These are phyloP conservation scores for Melanargia galathea DNA, from an alignment of 2,888 invertebrate species.

Conservation along the genomic window DNA sequence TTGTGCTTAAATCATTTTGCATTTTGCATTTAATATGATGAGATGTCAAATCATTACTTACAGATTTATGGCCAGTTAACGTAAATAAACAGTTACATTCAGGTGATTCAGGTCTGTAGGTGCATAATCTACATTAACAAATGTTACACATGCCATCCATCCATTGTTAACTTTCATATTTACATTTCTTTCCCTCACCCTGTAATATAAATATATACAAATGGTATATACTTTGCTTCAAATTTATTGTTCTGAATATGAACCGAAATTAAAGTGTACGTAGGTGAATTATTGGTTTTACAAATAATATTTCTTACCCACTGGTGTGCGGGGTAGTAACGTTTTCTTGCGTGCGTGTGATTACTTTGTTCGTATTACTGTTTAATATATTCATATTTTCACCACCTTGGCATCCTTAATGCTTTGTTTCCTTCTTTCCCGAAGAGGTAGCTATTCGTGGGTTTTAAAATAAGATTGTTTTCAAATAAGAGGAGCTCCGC, in stretches of 20 bases:
- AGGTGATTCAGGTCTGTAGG: too few relatives aligned
- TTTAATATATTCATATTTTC: slow-evolving; percentile 80
- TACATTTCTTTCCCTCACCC: not conserved
- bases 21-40: too few relatives aligned
- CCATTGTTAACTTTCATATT: not conserved
- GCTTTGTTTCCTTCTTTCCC: slow-evolving; percentile 60
- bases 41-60: too few relatives aligned
- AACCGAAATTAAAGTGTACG: slow-evolving; percentile 72
- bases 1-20: too few relatives aligned
- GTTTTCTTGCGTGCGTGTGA: slow-evolving; percentile 78
- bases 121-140: too few relatives aligned
- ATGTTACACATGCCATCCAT: not conserved
- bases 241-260: slow-evolving; percentile 59
- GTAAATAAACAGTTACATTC: too few relatives aligned
- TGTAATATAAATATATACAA: slow-evolving; percentile 24
- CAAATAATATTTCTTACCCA: slow-evolving; percentile 63
- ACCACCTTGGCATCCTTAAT: slow-evolving; percentile 76
- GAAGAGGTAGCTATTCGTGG: slow-evolving; percentile 14
- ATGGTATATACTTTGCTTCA: slow-evolving; percentile 37
- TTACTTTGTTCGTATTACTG: slow-evolving; percentile 66
- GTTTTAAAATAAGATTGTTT: slow-evolving; percentile 1
- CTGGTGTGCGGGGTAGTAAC: slow-evolving; percentile 57
- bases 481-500: not conserved
- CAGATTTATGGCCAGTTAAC: too few relatives aligned
- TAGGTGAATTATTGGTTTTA: slow-evolving; percentile 76